Conservation (phyloP, 2,797 vertebrate species). For the Catamblyrhynchus diadema region DNA sequence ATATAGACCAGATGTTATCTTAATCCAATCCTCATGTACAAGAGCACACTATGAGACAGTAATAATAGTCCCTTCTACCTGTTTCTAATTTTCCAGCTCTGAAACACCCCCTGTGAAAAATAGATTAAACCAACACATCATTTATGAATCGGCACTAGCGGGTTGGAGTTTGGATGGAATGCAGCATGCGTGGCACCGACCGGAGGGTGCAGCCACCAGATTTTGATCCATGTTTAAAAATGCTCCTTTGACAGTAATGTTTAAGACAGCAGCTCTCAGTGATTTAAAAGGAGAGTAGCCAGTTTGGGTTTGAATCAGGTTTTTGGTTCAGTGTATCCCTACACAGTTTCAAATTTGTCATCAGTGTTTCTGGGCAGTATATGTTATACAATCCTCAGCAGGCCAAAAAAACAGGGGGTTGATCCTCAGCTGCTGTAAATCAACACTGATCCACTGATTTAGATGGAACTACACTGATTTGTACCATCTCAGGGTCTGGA, state of each 20-base stretch:
- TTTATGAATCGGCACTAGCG: slow-evolving; percentile 70
- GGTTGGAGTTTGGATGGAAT: slow-evolving; percentile 63
- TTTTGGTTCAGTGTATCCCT: slow-evolving; percentile 50
- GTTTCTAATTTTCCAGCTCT: slow-evolving; percentile 81
- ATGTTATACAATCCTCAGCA: slow-evolving; percentile 56
- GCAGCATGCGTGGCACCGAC: slow-evolving; percentile 30
- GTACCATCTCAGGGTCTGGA: slow-evolving; percentile 61
- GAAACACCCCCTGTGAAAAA: slow-evolving; percentile 82
- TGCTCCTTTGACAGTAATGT: slow-evolving; percentile 63
- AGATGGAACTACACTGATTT: slow-evolving; percentile 64
- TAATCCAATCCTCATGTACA: slow-evolving; percentile 84
- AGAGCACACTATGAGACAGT: slow-evolving; percentile 77
- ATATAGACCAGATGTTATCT: slow-evolving; percentile 84
- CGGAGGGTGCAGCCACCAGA: slow-evolving; percentile 46
- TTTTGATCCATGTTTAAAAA: slow-evolving; percentile 66
- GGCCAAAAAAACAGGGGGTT: slow-evolving; percentile 6
- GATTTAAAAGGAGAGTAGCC: slow-evolving; percentile 70
- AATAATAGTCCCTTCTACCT: slow-evolving; percentile 80
- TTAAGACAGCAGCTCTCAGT: slow-evolving; percentile 57
- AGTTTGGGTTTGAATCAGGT: slow-evolving; percentile 60
- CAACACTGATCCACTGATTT: slow-evolving; percentile 66
- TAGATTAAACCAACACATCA: slow-evolving; percentile 82
- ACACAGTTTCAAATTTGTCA: slow-evolving; percentile 69
- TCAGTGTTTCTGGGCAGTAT: slow-evolving; percentile 21
- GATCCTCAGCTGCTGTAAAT: slow-evolving; percentile 68